Percentiles rank a stretch among this genome's conserved stretches.
Conservation (phyloP, 2,888 invertebrate species). For the Yponomeuta cagnagella region DNA sequence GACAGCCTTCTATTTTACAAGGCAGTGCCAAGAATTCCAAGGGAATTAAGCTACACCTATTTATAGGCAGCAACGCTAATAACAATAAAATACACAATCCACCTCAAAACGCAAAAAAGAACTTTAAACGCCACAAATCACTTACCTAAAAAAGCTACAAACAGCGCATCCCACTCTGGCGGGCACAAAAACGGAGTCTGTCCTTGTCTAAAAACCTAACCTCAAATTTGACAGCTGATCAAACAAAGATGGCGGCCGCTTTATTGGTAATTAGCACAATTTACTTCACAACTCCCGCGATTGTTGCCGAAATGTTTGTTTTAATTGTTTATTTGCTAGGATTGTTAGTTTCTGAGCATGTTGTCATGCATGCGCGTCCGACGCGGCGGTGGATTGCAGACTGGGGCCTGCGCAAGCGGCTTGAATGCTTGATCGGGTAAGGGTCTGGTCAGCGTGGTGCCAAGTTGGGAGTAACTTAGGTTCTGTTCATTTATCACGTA, state of each 20-base stretch:
- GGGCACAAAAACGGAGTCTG: not conserved
- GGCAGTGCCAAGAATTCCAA: no score
- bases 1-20: no score
- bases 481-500: no score
- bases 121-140: not conserved
- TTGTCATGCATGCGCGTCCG: not conserved
- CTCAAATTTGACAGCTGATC: constrained; percentile 41
- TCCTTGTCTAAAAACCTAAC: constrained; percentile 18
- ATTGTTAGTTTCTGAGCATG: not conserved
- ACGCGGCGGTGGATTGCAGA: constrained; percentile 30
- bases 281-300: not conserved
- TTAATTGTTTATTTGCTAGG: not conserved
- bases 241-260: constrained; percentile 36
- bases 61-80: no score
- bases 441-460: not conserved
- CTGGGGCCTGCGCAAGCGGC: constrained; percentile 31
- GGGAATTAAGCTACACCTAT: no score
- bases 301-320: not conserved
- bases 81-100: not conserved
- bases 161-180: not conserved
- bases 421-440: constrained; percentile 32
- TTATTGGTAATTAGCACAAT: constrained; percentile 12
- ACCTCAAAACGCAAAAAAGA: constrained; percentile 4
- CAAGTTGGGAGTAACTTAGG: not conserved
- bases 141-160: constrained; percentile 11